These are phyloP conservation scores for Tachyglossus aculeatus DNA, from an alignment of 2,797 vertebrate species.

Conservation along the genomic window DNA sequence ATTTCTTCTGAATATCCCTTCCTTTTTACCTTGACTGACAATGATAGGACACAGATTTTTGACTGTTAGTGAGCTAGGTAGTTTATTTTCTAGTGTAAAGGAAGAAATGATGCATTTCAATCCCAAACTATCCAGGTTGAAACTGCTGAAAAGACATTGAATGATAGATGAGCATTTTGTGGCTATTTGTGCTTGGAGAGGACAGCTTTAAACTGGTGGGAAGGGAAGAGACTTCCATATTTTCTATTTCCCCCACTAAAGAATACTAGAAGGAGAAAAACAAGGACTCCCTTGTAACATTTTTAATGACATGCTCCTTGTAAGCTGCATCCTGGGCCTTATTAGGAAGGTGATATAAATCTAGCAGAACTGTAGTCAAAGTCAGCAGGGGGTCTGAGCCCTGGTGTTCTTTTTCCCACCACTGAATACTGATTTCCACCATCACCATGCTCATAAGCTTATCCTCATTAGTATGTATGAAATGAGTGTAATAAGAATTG, in stretches of 20 bases:
- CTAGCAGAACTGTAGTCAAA: constrained; percentile 69
- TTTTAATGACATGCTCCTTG: constrained; percentile 36
- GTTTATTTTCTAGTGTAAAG: constrained; percentile 41
- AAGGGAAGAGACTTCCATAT: constrained; percentile 44
- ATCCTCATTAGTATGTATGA: constrained; percentile 72
- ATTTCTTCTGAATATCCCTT: constrained; percentile 23
- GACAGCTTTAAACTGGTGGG: constrained; percentile 57
- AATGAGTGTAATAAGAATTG: constrained; percentile 58
- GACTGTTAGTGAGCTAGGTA: constrained; percentile 37
- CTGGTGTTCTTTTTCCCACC: constrained; percentile 64
- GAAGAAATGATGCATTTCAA: constrained; percentile 24
- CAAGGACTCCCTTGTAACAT: constrained; percentile 59
- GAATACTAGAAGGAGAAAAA: constrained; percentile 57
- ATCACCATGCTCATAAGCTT: constrained; percentile 35
- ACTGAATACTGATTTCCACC: constrained; percentile 64
- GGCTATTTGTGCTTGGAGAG: constrained; percentile 59
- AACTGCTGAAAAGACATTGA: constrained; percentile 55
- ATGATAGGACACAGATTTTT: constrained; percentile 27
- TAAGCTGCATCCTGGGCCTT: constrained; percentile 72
- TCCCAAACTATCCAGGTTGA: constrained; percentile 56
- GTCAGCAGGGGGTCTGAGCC: constrained; percentile 64
- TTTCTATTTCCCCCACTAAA: constrained; percentile 48
- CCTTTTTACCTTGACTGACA: constrained; percentile 50
- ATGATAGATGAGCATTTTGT: constrained; percentile 63
- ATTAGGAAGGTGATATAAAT: constrained; percentile 73